Conservation (phyloP, 2,797 vertebrate genomes). For the Lagocephalus sceleratus region DNA sequence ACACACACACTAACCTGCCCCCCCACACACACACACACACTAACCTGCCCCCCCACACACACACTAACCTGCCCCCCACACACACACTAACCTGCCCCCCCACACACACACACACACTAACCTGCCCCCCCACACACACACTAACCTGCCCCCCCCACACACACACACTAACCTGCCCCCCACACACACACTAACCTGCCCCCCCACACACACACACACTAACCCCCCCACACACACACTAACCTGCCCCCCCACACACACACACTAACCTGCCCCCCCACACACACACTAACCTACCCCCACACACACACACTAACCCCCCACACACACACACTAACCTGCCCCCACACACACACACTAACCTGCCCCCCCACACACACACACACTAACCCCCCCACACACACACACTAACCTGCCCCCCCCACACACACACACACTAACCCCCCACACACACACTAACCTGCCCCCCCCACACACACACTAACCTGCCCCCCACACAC, state of each 20-base stretch:
- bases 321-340: too few relatives aligned
- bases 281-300: too few relatives aligned
- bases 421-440: too few relatives aligned
- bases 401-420: too few relatives aligned
- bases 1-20: slow-evolving; percentile 24
- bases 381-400: slow-evolving; percentile 30
- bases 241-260: slow-evolving; percentile 17
- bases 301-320: slow-evolving; percentile 39
- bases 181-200: too few relatives aligned
- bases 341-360: too few relatives aligned
- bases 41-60: slow-evolving; percentile 38
- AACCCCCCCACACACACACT: too few relatives aligned
- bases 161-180: slow-evolving; percentile 47
- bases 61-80: slow-evolving; percentile 50
- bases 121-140: slow-evolving; percentile 47
- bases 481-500: background rate
- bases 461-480: slow-evolving; percentile 29
- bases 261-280: slow-evolving; percentile 44
- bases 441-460: slow-evolving; percentile 23
- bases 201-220: slow-evolving; percentile 30
- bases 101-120: slow-evolving; percentile 32
- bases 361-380: slow-evolving; percentile 12
- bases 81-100: too few relatives aligned
- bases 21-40: slow-evolving; percentile 31
- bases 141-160: slow-evolving; percentile 12